Evolutionary conservation across 2,888 invertebrate species (phyloP).

Genomic region (Clusia tigrina): DNA sequence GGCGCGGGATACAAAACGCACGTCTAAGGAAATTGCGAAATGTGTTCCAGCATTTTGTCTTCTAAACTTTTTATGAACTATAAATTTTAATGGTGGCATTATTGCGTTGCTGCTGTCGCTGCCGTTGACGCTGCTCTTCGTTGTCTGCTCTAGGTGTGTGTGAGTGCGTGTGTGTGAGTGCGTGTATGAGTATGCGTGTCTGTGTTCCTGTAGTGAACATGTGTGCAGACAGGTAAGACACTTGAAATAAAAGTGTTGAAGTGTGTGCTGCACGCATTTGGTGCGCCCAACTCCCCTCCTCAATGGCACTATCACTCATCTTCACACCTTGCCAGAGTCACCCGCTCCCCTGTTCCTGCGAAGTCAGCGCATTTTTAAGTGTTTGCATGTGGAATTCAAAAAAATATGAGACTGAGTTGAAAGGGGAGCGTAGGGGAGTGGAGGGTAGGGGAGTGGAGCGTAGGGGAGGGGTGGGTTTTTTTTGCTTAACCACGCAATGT

Average conservation of each 20-base stretch:
- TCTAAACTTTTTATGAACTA: slow-evolving; percentile 22
- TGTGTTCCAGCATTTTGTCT: slow-evolving; percentile 5
- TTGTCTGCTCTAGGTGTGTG: not conserved
- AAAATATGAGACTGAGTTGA: no score
- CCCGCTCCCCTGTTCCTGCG: no score
- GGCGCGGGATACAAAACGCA: not conserved
- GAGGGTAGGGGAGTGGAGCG: no score
- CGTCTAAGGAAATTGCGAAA: not conserved
- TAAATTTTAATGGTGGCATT: slow-evolving; percentile 23
- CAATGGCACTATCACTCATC: no score
- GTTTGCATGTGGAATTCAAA: no score
- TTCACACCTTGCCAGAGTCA: no score
- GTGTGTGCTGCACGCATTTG: not conserved
- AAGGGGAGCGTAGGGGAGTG: no score
- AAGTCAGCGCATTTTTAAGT: no score
- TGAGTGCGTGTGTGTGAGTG: not conserved
- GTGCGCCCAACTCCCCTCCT: no score
- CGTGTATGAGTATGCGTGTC: not conserved
- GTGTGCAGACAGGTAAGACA: slow-evolving; percentile 5
- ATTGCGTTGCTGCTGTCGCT: slow-evolving; percentile 12
- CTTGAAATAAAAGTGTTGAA: slow-evolving; percentile 4
- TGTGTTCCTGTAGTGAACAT: not conserved
- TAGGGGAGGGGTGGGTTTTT: no score
- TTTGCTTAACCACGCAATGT: no score
- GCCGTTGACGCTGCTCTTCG: not conserved